These are phyloP conservation scores for Lottia scabra DNA, from an alignment of 2,888 invertebrate genomes.

Conservation along the genomic window DNA sequence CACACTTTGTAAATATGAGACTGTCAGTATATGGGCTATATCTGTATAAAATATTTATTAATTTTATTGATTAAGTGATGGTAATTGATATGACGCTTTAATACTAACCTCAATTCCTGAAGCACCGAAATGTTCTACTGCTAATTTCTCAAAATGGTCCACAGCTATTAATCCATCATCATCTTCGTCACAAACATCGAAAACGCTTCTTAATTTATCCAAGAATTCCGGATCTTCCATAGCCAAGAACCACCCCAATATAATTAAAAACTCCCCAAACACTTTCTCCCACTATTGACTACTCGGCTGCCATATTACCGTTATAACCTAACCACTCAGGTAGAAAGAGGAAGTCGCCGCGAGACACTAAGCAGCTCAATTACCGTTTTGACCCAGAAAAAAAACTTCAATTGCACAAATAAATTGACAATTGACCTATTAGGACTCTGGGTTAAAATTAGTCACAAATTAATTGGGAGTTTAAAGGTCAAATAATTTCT, in stretches of 20 bases:
- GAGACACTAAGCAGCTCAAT: not conserved
- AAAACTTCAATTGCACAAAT: too few relatives aligned
- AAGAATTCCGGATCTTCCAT: conserved; percentile 46
- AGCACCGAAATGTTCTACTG: conserved; percentile 64
- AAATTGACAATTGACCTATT: too few relatives aligned
- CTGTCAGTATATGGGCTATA: too few relatives aligned
- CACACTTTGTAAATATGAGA: too few relatives aligned
- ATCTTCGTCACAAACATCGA: conserved; percentile 63
- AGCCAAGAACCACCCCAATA: conserved; percentile 16
- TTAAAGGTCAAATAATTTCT: too few relatives aligned
- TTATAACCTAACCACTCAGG: not conserved
- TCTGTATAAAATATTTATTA: too few relatives aligned
- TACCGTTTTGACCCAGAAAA: too few relatives aligned
- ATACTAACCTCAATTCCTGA: conserved; percentile 49
- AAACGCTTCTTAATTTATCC: conserved; percentile 58
- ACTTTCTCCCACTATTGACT: not conserved
- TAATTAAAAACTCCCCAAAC: not conserved
- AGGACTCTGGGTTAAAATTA: too few relatives aligned
- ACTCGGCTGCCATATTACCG: conserved; percentile 2
- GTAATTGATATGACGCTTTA: too few relatives aligned
- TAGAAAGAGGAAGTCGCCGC: not conserved
- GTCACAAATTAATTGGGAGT: too few relatives aligned
- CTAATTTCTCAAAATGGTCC: conserved; percentile 57
- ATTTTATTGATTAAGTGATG: too few relatives aligned
- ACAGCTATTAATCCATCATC: conserved; percentile 64